Evolutionary conservation across 2,888 invertebrate species (phyloP).

Genomic region (Andrena haemorrhoa): DNA sequence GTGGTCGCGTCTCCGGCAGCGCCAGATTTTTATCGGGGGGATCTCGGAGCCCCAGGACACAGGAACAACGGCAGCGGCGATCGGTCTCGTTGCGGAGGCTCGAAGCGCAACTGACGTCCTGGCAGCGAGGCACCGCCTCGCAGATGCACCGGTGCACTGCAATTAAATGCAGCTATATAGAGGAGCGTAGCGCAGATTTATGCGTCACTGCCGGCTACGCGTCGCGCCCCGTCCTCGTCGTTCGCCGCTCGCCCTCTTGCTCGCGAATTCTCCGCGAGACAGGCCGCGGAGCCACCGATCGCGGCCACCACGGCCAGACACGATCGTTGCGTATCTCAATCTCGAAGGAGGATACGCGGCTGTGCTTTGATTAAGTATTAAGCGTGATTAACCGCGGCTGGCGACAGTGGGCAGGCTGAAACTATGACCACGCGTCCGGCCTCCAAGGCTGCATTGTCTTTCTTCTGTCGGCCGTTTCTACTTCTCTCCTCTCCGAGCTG

Average conservation of each 20-base stretch:
- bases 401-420: slow-evolving; percentile 40
- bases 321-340: slow-evolving; percentile 74
- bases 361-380: slow-evolving; percentile 74
- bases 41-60: slow-evolving; percentile 55
- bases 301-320: slow-evolving; percentile 39
- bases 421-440: slow-evolving; percentile 21
- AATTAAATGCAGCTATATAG: slow-evolving; percentile 72
- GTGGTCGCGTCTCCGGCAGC: neutral
- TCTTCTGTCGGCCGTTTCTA: slow-evolving; percentile 15
- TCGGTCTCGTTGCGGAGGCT: slow-evolving; percentile 40
- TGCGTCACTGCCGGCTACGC: slow-evolving; percentile 75
- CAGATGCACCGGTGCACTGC: slow-evolving; percentile 68
- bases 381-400: slow-evolving; percentile 68
- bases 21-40: slow-evolving; percentile 48
- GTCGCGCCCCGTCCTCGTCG: slow-evolving; percentile 41
- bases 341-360: slow-evolving; percentile 60
- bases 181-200: slow-evolving; percentile 69
- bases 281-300: slow-evolving; percentile 51
- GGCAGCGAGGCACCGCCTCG: slow-evolving; percentile 48
- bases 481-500: neutral
- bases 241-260: slow-evolving; percentile 30
- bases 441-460: slow-evolving; percentile 45
- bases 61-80: slow-evolving; percentile 45
- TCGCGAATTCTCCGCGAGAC: slow-evolving; percentile 48
- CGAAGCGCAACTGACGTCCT: slow-evolving; percentile 56